A percentile compares a stretch with the other conserved stretches of the same genome.
phyloP scores from a whole-genome alignment of 2,113 vertebrate genomes.

The Eublepharis macularius region DNA sequence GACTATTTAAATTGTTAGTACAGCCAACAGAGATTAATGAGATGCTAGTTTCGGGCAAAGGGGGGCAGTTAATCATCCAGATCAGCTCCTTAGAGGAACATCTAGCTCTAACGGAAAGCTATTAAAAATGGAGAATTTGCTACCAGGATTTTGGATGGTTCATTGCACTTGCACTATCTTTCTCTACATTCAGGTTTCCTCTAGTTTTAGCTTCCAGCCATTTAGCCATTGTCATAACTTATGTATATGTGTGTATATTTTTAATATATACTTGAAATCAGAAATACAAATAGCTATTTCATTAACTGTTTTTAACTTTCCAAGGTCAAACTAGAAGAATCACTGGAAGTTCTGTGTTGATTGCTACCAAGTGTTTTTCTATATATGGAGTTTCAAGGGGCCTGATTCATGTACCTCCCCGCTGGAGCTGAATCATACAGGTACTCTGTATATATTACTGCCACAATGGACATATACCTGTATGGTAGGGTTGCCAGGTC shows the following conservation, averaged over 20 bases:
- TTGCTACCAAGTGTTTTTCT: no score
- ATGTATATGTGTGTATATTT: background rate
- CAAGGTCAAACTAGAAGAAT: no score
- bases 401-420: no score
- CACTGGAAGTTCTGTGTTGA: no score
- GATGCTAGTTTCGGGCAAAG: background rate
- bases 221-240: background rate
- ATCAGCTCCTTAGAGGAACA: background rate
- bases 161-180: background rate
- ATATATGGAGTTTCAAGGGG: no score
- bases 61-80: background rate
- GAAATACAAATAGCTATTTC: background rate
- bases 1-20: background rate
- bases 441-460: no score
- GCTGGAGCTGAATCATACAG: no score
- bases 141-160: background rate
- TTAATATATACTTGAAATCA: background rate
- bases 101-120: background rate
- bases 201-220: background rate
- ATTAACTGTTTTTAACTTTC: background rate
- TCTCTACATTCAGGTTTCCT: background rate
- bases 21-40: background rate
- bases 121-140: background rate
- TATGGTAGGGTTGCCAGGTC: no score
- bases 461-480: no score